A percentile compares a stretch with the other conserved stretches of the same genome.
phyloP scores from a whole-genome alignment of 2,113 vertebrate species.

The Sterrhoptilus dennistouni region DNA sequence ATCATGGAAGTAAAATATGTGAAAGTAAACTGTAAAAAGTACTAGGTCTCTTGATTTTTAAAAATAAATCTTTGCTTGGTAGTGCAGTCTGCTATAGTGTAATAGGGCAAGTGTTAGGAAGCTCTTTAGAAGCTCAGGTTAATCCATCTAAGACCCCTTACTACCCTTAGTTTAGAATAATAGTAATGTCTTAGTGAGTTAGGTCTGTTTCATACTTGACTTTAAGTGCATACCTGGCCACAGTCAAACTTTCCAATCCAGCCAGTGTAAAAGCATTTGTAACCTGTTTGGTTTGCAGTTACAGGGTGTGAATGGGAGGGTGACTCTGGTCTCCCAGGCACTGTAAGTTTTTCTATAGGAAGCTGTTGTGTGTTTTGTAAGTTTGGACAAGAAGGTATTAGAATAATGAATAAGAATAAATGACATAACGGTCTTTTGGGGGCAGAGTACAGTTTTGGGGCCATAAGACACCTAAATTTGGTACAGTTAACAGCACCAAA shows the following conservation, averaged over 20 bases:
- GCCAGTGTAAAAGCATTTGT: neutral
- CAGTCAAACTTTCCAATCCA: neutral
- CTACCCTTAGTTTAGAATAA: neutral
- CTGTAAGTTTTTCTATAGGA: neutral
- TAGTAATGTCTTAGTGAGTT: neutral
- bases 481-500: neutral
- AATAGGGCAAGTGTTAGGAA: neutral
- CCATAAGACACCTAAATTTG: neutral
- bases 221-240: neutral
- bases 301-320: neutral
- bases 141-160: neutral
- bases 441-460: neutral
- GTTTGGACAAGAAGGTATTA: neutral
- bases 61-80: neutral
- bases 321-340: neutral
- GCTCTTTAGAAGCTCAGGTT: neutral
- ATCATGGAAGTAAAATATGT: neutral
- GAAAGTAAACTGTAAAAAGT: conserved; percentile 17
- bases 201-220: neutral
- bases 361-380: neutral
- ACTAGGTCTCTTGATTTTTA: neutral
- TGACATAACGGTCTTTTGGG: neutral
- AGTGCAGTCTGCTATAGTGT: neutral
- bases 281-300: neutral
- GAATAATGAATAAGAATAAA: neutral